A percentile compares a stretch with the other conserved stretches of the same genome.
These are phyloP conservation scores for Sipha flava DNA, from an alignment of 1,140 invertebrate species.

Conservation along the genomic window DNA sequence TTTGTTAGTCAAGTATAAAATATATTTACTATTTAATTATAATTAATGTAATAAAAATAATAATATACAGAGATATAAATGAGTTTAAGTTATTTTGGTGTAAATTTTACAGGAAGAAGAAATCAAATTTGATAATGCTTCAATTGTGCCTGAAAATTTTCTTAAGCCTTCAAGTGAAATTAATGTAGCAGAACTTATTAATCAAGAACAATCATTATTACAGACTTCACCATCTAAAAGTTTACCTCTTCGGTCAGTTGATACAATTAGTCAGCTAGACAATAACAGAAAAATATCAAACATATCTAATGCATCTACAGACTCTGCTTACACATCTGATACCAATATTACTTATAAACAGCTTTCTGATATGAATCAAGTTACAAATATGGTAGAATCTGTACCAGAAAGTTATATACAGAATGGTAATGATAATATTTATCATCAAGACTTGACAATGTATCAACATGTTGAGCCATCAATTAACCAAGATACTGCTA, in stretches of 20 bases:
- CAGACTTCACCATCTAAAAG: not conserved
- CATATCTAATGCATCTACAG: constrained; percentile 31
- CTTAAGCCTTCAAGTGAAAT: constrained; percentile 16
- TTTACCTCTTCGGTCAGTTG: constrained; percentile 19
- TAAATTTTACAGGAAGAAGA: not conserved
- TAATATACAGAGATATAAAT: too few species aligned
- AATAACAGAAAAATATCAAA: constrained; percentile 34
- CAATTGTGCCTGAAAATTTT: not conserved
- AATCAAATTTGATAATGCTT: not conserved
- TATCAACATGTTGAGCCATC: constrained; percentile 1
- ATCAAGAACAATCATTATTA: constrained; percentile 11
- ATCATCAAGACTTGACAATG: not conserved
- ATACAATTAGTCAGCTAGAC: constrained; percentile 23
- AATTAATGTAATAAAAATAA: not conserved
- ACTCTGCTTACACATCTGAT: constrained; percentile 26
- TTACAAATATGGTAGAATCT: constrained; percentile 27
- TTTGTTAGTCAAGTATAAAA: not conserved
- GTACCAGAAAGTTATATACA: constrained; percentile 22
- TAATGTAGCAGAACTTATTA: constrained; percentile 22
- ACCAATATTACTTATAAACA: constrained; percentile 18
- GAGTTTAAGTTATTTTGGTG: not conserved
- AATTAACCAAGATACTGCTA: not conserved
- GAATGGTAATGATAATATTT: constrained; percentile 13
- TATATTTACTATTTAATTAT: not conserved
- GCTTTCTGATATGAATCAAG: not conserved